phyloP scores from a whole-genome alignment of 2,888 invertebrate species.

The Chromoteleia sp. region DNA sequence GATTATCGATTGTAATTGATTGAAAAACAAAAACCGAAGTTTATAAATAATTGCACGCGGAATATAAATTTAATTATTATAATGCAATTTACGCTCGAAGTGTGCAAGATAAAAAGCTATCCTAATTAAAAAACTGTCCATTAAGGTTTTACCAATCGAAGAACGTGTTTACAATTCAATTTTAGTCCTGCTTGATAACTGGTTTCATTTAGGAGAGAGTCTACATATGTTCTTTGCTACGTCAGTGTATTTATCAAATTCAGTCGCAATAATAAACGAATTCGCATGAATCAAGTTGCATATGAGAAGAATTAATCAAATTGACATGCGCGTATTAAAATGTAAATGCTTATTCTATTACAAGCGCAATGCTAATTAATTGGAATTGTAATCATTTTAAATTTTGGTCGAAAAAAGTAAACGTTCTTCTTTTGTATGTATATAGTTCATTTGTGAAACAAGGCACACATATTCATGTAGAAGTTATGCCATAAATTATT shows the following conservation, averaged over 20 bases:
- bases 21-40: background rate
- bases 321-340: constrained; percentile 38
- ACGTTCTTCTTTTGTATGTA: no score
- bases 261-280: constrained; percentile 61
- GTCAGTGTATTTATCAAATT: constrained; percentile 65
- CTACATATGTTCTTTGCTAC: constrained; percentile 55
- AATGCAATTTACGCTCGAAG: constrained; percentile 24
- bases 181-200: constrained; percentile 60
- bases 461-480: no score
- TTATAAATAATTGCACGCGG: constrained; percentile 5
- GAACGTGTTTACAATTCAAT: constrained; percentile 65
- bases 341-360: constrained; percentile 15
- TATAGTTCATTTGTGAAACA: no score
- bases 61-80: constrained; percentile 36
- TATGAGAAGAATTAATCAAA: constrained; percentile 44
- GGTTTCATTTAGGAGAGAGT: constrained; percentile 59
- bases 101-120: constrained; percentile 38
- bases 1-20: no score
- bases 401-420: background rate
- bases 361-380: constrained; percentile 20
- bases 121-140: constrained; percentile 56
- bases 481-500: no score
- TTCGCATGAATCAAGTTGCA: constrained; percentile 58
- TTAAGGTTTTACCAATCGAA: constrained; percentile 55
- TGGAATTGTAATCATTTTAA: constrained; percentile 6